These are phyloP conservation scores for Drosophila lacteicornis DNA, from an alignment of 1,140 invertebrate species.

Conservation along the genomic window DNA sequence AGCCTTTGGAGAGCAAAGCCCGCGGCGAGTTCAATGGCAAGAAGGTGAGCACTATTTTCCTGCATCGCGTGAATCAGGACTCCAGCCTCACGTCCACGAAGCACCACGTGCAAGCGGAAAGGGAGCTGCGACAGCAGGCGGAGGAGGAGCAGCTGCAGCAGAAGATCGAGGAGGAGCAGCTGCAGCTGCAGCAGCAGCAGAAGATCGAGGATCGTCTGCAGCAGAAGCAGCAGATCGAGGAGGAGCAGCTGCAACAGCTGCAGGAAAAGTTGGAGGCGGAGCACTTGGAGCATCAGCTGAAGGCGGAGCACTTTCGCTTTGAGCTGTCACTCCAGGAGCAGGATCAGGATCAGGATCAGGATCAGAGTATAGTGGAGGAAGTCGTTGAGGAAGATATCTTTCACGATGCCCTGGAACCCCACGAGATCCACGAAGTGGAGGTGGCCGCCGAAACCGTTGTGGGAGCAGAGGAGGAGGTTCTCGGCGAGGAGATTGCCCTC, in stretches of 20 bases:
- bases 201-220: neutral
- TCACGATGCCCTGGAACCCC: slow-evolving; percentile 44
- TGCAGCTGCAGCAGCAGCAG: neutral
- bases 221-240: slow-evolving; percentile 2
- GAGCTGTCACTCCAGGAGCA: slow-evolving; percentile 1
- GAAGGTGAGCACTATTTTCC: slow-evolving; percentile 67
- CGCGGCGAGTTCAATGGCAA: slow-evolving; percentile 66
- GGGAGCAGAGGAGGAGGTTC: slow-evolving; percentile 51
- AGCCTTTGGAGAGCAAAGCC: slow-evolving; percentile 36
- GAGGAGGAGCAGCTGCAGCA: slow-evolving; percentile 5
- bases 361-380: slow-evolving; percentile 10
- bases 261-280: slow-evolving; percentile 23
- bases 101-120: slow-evolving; percentile 28
- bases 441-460: slow-evolving; percentile 51
- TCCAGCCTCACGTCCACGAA: slow-evolving; percentile 34
- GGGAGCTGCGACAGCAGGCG: slow-evolving; percentile 1
- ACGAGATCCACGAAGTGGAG: slow-evolving; percentile 62
- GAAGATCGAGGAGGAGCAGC: slow-evolving; percentile 2
- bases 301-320: slow-evolving; percentile 3
- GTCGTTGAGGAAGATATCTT: slow-evolving; percentile 39
- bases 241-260: slow-evolving; percentile 11
- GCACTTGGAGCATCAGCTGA: slow-evolving; percentile 1
- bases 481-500: slow-evolving; percentile 14
- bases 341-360: slow-evolving; percentile 5
- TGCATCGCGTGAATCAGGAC: slow-evolving; percentile 70